Conservation (phyloP, 2,113 vertebrate species). For the Sminthopsis crassicaudata region DNA sequence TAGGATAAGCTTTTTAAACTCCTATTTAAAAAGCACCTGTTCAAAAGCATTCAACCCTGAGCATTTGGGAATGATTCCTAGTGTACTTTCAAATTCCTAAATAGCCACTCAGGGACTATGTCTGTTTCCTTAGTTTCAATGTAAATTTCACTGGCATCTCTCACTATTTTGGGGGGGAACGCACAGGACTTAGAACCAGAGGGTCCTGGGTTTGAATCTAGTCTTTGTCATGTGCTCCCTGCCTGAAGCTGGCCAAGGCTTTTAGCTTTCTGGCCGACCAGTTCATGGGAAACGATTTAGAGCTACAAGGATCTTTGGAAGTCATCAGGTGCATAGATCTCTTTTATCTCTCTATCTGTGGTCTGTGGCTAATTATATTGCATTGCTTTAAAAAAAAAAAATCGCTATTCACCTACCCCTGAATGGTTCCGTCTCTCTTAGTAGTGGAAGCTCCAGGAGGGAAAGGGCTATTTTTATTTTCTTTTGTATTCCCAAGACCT, state of each 20-base stretch:
- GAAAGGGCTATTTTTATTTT: not conserved
- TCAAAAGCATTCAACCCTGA: not conserved
- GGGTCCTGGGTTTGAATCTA: not conserved
- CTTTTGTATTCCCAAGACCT: not conserved
- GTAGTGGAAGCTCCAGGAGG: not conserved
- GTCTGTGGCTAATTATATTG: not conserved
- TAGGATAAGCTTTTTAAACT: not conserved
- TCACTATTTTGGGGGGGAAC: not conserved
- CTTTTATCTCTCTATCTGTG: not conserved
- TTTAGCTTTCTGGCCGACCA: not conserved
- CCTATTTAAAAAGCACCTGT: not conserved
- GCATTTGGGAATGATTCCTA: slow-evolving; percentile 9
- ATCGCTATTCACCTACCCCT: not conserved
- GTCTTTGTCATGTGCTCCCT: not conserved
- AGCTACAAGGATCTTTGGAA: not conserved
- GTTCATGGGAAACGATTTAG: not conserved
- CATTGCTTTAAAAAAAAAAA: not conserved
- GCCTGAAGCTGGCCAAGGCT: not conserved
- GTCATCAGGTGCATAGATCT: not conserved
- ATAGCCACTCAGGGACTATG: slow-evolving; percentile 43
- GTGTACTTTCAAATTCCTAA: slow-evolving; percentile 53
- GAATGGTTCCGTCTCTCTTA: not conserved
- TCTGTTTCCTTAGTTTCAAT: not conserved
- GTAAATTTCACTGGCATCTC: not conserved
- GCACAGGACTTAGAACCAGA: not conserved